Evolutionary conservation across 2,113 vertebrate species (phyloP), one percentile per base, ranked within the genome.

Genomic region (Malurus alboscapulatus): DNA sequence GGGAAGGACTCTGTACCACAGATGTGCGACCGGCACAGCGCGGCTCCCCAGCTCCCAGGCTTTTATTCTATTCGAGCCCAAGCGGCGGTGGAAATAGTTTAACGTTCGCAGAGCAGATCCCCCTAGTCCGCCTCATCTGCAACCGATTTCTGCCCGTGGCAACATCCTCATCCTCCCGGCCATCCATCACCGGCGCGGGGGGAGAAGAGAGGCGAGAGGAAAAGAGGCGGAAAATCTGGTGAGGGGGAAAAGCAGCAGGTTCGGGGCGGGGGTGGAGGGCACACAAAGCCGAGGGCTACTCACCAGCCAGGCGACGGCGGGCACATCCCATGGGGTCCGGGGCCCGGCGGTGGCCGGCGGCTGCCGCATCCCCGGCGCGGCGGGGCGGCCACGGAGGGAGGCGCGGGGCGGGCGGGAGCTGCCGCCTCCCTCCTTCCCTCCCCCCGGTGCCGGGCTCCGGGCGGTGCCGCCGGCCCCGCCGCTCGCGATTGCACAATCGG

Each of bases 381-480:
- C 78, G 66, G 84, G 77, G 77, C 77, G 44, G 78, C 78, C 77
- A 25, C 84, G 65, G 51, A 55, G 62, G 73, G 89, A 81, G 83
- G 82, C 57, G 88, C 66, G 59, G 63, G 90, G 78, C 65, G 84
- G 90, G 90, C 44, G 84, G 78, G 77, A 38, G 48, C 79, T 25
- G 62, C 45, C 32, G 34, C 76, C 45, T 83, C 38, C 38, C 38
- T 38, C 44, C 73, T 58, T 58, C 44, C 73, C 63, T 58, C 54
- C 61, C 53, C 69, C 75, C 89, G 93, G 85, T 92, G 93, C 93
- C 85, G 93, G 84, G 89, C 93, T 89, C 89, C 93, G 85, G 93
- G 93, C 93, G 89, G 89, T 92, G 90, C 89, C 89, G 86, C 89
- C 93, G 85, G 89, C 89, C 68, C 92, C 79, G 67, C 79, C 84